A percentile compares a stretch with the other conserved stretches of the same genome.
Conservation (phyloP, 2,113 vertebrate genomes). For the Malurus elegans region DNA sequence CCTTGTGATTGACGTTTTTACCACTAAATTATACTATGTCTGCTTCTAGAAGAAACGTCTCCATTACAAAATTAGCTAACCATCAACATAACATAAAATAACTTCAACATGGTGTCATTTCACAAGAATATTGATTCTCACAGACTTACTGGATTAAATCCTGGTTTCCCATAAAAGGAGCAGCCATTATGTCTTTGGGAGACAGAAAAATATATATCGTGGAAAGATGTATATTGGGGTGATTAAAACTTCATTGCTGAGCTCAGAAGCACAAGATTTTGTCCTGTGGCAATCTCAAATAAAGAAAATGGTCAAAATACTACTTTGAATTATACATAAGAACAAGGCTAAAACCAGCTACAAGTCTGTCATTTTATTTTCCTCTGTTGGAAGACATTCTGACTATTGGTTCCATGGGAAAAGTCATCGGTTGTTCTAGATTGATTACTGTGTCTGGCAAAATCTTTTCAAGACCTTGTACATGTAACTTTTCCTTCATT, state of each 20-base stretch:
- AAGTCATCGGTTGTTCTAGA: neutral
- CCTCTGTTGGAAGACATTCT: slow-evolving; percentile 52
- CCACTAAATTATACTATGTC: slow-evolving; percentile 88
- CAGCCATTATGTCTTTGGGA: slow-evolving; percentile 78
- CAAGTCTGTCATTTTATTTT: slow-evolving; percentile 51
- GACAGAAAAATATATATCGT: slow-evolving; percentile 76
- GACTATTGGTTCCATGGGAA: neutral
- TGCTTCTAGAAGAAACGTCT: slow-evolving; percentile 84
- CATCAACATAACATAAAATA: slow-evolving; percentile 91
- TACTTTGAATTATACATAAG: neutral
- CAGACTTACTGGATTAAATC: slow-evolving; percentile 84
- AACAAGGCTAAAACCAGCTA: slow-evolving; percentile 43
- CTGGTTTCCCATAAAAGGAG: slow-evolving; percentile 88
- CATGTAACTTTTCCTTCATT: neutral
- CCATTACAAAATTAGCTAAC: slow-evolving; percentile 92
- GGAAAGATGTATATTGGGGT: slow-evolving; percentile 70
- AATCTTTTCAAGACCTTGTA: neutral
- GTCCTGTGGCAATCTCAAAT: slow-evolving; percentile 30
- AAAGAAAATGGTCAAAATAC: slow-evolving; percentile 12
- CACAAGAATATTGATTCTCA: slow-evolving; percentile 89
- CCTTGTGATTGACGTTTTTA: slow-evolving; percentile 89
- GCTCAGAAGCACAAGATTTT: slow-evolving; percentile 39
- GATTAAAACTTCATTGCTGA: slow-evolving; percentile 72
- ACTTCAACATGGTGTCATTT: slow-evolving; percentile 87
- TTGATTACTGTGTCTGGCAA: neutral